A percentile compares a stretch with the other conserved stretches of the same genome.
Evolutionary conservation across 2,113 vertebrate genomes (phyloP).

Genomic region (Phalacrocorax aristotelis): DNA sequence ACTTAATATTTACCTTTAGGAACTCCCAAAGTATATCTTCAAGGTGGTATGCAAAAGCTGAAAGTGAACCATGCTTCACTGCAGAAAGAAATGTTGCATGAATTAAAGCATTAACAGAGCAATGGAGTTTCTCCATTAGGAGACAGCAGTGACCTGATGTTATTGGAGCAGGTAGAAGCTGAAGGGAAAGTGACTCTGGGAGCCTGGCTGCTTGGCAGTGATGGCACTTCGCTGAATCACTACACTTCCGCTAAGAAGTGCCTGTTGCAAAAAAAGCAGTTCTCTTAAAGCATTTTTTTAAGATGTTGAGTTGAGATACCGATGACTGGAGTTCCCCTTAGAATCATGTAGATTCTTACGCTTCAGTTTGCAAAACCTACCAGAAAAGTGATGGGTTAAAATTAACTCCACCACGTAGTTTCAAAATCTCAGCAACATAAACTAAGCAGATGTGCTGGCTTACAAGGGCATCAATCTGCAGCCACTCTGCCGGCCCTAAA

Average conservation of each 20-base stretch:
- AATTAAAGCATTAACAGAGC: not conserved
- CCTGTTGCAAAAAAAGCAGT: not conserved
- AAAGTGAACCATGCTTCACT: not conserved
- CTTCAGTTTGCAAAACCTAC: not conserved
- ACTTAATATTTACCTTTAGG: not conserved
- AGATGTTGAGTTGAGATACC: not conserved
- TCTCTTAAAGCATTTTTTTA: not conserved
- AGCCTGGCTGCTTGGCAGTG: not conserved
- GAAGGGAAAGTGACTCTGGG: not conserved
- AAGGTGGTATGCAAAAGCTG: not conserved
- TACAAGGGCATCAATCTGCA: not conserved
- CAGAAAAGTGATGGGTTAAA: not conserved
- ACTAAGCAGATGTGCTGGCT: not conserved
- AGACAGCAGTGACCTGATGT: not conserved
- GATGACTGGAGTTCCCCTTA: not conserved
- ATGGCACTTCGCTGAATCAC: not conserved
- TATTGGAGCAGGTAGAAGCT: not conserved
- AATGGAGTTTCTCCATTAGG: not conserved
- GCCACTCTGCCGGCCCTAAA: not conserved
- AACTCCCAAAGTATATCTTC: not conserved
- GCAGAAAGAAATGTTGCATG: not conserved
- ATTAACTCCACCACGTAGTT: not conserved
- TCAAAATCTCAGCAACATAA: not conserved
- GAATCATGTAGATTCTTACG: not conserved
- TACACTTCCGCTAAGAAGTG: not conserved